A percentile compares a stretch with the other conserved stretches of the same genome.
Evolutionary conservation across 2,113 vertebrate genomes (phyloP).

Genomic region (Lycaon pictus): DNA sequence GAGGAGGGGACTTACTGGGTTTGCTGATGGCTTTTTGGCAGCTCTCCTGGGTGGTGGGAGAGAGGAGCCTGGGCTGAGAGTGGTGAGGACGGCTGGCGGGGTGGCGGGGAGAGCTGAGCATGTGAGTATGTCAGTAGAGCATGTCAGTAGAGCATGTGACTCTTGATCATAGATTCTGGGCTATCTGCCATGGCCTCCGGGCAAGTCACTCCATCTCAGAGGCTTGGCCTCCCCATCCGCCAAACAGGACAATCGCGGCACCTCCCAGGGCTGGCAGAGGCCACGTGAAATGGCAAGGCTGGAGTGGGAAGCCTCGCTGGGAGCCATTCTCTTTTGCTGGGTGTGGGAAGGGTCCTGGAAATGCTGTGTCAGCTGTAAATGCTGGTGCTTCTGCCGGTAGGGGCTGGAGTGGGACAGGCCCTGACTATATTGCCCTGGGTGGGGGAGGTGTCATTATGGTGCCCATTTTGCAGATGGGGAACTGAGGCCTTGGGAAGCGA

Average conservation of each 20-base stretch:
- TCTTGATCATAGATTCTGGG: no score
- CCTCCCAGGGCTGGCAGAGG: background rate
- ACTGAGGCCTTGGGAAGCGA: background rate
- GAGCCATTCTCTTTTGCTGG: rapidly evolving
- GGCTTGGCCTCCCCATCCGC: background rate
- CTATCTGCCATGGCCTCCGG: background rate
- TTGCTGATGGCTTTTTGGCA: background rate
- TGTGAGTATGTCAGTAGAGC: no score
- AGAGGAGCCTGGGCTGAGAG: background rate
- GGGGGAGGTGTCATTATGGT: background rate
- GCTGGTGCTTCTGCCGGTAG: background rate
- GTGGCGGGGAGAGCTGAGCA: no score
- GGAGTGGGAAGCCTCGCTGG: background rate
- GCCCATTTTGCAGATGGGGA: background rate
- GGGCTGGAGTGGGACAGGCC: background rate
- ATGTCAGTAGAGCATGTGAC: no score
- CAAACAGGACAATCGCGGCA: background rate
- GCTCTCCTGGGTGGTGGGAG: background rate
- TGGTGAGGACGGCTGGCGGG: background rate
- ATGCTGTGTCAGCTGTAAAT: rapidly evolving
- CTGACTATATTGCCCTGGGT: background rate
- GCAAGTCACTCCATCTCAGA: background rate
- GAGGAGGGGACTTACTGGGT: background rate
- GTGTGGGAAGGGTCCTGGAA: background rate
- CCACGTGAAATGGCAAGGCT: background rate